These are phyloP conservation scores for Gasteruption jaculator DNA, from an alignment of 2,888 invertebrate species.

Conservation along the genomic window DNA sequence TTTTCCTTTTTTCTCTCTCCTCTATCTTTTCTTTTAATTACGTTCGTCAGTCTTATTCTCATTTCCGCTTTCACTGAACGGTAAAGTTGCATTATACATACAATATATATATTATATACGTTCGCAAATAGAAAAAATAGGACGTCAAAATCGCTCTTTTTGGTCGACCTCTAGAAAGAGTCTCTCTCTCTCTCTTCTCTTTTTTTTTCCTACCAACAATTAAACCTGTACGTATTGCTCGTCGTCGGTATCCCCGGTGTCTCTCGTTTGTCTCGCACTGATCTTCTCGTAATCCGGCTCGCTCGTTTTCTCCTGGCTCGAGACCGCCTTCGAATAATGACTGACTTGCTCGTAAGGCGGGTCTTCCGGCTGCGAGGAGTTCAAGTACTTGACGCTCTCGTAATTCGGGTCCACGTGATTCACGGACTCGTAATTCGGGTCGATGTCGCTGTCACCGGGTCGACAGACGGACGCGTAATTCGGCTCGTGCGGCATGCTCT, in stretches of 20 bases:
- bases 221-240: constrained; percentile 47
- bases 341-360: constrained; percentile 53
- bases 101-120: not conserved
- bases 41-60: constrained; percentile 32
- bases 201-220: constrained; percentile 5
- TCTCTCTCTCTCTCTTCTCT: not conserved
- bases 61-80: constrained; percentile 13
- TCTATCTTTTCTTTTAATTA: no score
- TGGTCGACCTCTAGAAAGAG: constrained; percentile 1
- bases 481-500: constrained; percentile 65
- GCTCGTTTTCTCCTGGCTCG: constrained; percentile 20
- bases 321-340: constrained; percentile 27
- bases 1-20: no score
- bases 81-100: not conserved
- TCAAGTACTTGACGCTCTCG: constrained; percentile 74
- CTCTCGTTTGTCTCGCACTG: constrained; percentile 23
- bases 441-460: constrained; percentile 66
- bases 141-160: not conserved
- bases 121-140: not conserved
- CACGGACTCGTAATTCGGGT: constrained; percentile 68
- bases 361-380: constrained; percentile 59
- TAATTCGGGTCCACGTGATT: constrained; percentile 72
- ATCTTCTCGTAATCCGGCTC: constrained; percentile 40
- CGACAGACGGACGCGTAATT: constrained; percentile 58
- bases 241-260: constrained; percentile 41